Conservation (phyloP, 2,113 vertebrate species). For the Ariopsis seemanni region DNA sequence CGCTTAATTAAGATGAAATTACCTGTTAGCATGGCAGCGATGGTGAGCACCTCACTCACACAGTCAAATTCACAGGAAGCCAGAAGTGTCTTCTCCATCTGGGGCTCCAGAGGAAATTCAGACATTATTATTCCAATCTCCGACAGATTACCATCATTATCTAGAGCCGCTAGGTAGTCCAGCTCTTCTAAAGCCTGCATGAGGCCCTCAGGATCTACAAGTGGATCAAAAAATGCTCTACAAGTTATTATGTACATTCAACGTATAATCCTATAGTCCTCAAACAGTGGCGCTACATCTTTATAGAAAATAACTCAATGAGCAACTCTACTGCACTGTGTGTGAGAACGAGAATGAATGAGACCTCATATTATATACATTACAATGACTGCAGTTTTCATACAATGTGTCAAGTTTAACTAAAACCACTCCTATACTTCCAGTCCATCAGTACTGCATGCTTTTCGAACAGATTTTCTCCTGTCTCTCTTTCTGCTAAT, state of each 20-base stretch:
- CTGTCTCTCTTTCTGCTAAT: slow-evolving; percentile 35
- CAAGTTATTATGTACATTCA: not conserved
- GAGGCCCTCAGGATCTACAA: slow-evolving; percentile 82
- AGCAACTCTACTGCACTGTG: not conserved
- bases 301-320: not conserved
- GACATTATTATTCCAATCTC: slow-evolving; percentile 94
- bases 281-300: not conserved
- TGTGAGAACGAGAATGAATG: not conserved
- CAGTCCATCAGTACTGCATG: slow-evolving; percentile 24
- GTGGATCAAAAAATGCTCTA: not conserved
- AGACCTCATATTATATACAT: not conserved
- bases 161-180: slow-evolving; percentile 86
- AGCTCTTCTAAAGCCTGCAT: slow-evolving; percentile 92
- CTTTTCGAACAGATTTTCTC: not conserved
- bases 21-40: slow-evolving; percentile 90
- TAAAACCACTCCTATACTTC: slow-evolving; percentile 24
- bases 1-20: slow-evolving; percentile 33
- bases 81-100: slow-evolving; percentile 85
- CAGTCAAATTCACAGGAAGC: slow-evolving; percentile 91
- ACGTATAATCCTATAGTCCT: not conserved
- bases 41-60: slow-evolving; percentile 84
- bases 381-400: not conserved
- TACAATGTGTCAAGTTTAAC: not conserved
- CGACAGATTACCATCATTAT: slow-evolving; percentile 86
- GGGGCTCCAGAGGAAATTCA: slow-evolving; percentile 87